These are phyloP conservation scores for Ptychobarbus kaznakovi DNA, from an alignment of 2,797 vertebrate genomes.

Conservation along the genomic window DNA sequence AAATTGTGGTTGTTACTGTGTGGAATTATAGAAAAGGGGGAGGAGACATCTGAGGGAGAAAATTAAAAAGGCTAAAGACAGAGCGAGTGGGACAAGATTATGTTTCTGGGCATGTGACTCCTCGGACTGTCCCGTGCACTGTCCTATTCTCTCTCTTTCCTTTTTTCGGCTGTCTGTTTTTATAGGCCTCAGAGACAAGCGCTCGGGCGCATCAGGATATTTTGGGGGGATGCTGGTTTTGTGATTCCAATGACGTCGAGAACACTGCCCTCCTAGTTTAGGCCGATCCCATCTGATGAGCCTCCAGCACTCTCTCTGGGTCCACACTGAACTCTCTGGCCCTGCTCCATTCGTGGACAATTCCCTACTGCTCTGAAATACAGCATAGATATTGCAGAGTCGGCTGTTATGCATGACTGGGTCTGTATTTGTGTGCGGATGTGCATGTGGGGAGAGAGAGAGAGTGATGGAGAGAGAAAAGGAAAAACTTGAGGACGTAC, in stretches of 20 bases:
- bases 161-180: slow-evolving; percentile 38
- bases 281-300: slow-evolving; percentile 36
- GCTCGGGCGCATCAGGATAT: slow-evolving; percentile 14
- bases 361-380: slow-evolving; percentile 17
- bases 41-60: slow-evolving; percentile 5
- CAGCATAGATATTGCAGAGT: slow-evolving; percentile 22
- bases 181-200: slow-evolving; percentile 21
- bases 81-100: slow-evolving; percentile 7
- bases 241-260: slow-evolving; percentile 20
- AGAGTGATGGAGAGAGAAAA: neutral
- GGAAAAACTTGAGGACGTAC: neutral
- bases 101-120: slow-evolving; percentile 14
- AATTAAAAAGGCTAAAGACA: slow-evolving; percentile 19
- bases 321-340: slow-evolving; percentile 24
- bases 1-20: neutral
- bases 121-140: neutral
- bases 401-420: slow-evolving; percentile 21
- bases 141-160: slow-evolving; percentile 8
- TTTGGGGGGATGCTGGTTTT: slow-evolving; percentile 44
- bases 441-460: neutral
- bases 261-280: slow-evolving; percentile 40
- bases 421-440: neutral
- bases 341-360: neutral
- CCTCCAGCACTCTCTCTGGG: slow-evolving; percentile 18
- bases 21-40: neutral